Evolutionary conservation across 2,888 invertebrate genomes (phyloP).

Genomic region (Lochmaea capreae): DNA sequence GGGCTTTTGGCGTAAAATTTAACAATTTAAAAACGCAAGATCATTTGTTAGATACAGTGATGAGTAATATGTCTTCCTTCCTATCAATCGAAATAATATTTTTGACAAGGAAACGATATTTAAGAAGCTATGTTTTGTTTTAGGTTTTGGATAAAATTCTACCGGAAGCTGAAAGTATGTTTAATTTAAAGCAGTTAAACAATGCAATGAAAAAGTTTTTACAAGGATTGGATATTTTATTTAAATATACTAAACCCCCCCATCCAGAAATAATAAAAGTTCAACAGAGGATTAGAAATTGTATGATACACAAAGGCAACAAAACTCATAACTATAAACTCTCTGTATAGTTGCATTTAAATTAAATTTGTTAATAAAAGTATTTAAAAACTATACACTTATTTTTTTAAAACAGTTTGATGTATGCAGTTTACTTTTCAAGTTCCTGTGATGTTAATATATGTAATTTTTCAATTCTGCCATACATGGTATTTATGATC

Average conservation of each 20-base stretch:
- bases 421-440: too few relatives aligned
- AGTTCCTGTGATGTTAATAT: too few relatives aligned
- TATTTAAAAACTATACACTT: neutral
- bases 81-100: too few relatives aligned
- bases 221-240: slow-evolving; percentile 57
- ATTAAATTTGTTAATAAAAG: neutral
- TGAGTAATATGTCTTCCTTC: too few relatives aligned
- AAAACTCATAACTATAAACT: slow-evolving; percentile 51
- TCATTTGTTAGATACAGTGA: too few relatives aligned
- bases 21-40: too few relatives aligned
- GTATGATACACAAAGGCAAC: slow-evolving; percentile 59
- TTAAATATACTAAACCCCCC: slow-evolving; percentile 58
- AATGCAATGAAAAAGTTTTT: slow-evolving; percentile 57
- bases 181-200: slow-evolving; percentile 50
- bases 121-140: slow-evolving; percentile 35
- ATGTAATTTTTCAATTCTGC: too few relatives aligned
- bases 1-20: too few relatives aligned
- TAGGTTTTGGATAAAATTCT: slow-evolving; percentile 57
- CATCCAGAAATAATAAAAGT: slow-evolving; percentile 62
- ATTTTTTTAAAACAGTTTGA: too few relatives aligned
- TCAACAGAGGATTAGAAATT: slow-evolving; percentile 59
- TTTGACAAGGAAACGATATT: too few relatives aligned
- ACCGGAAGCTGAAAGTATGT: slow-evolving; percentile 57
- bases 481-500: too few relatives aligned
- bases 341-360: neutral